Conservation (phyloP, 2,797 vertebrate genomes). For the Poecilia wingei region DNA sequence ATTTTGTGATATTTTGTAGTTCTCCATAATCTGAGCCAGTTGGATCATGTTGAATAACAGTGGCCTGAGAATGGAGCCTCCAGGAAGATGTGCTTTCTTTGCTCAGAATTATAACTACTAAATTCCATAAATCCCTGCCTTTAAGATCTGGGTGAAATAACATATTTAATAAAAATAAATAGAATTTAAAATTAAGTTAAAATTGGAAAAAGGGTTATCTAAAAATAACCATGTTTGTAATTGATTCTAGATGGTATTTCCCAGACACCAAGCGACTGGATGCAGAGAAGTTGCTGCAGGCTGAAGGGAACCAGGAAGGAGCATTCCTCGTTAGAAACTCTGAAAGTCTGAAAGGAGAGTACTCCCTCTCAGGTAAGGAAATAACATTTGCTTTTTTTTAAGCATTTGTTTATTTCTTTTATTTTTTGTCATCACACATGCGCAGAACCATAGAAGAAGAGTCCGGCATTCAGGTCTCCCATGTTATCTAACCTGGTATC, state of each 20-base stretch:
- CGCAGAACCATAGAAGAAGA: neutral
- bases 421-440: neutral
- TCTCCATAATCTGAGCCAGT: neutral
- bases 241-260: constrained; percentile 91
- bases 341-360: constrained; percentile 87
- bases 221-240: neutral
- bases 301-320: constrained; percentile 81
- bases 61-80: neutral
- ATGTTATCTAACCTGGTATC: neutral
- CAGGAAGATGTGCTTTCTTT: neutral
- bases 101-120: neutral
- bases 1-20: neutral
- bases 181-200: neutral
- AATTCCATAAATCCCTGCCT: neutral
- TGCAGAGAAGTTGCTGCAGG: constrained; percentile 88
- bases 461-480: neutral
- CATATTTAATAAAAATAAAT: neutral
- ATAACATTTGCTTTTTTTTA: neutral
- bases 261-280: constrained; percentile 88
- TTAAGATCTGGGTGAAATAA: too few species aligned
- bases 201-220: neutral
- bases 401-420: neutral
- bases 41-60: neutral
- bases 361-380: constrained; percentile 90
- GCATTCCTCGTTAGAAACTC: constrained; percentile 92